Base-by-base conservation (phyloP, 2,888 invertebrate species). In the Chloromyia formosa region DNA sequence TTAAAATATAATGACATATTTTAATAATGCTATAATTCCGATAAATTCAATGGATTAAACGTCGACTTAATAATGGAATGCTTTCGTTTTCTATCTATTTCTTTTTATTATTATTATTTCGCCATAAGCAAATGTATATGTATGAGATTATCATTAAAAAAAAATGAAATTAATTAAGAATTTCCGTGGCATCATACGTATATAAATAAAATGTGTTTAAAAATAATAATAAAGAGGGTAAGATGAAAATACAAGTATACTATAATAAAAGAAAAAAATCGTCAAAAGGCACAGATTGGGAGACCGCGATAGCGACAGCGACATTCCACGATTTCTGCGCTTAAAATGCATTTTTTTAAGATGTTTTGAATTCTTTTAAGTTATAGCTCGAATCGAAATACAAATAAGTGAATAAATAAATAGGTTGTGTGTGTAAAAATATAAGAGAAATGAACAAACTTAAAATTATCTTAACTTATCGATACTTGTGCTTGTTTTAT, bases 291-390 rank as follows among this genome's bases (percentile, higher is more conserved):
- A 84, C 85, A 86, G 86, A 85, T 85, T 86, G 85, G 85, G 86
- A 84, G 82, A 85, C 85, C 85, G 85, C 85, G 85, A 84, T 85
- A 85, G 84, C 85, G 85, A 85, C 84, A 85, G 84, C 83, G 85
- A 85, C 84, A 85, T 84, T 84, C 82, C 84, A 84, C 83, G 82
- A 82, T 73, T 77, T 78, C 73, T 75, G 76, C 75, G 76, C 75
- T 68, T 49, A 35, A 49, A 45, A 49, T n/a, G n/a, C n/a, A n/a
- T 49, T 49, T 49, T 49, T n/a, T n/a, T n/a, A n/a, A n/a, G n/a
- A n/a, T 49, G 49, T 35, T 35, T 35, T 4, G 27, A 7, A 35
- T 35, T 35, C 7, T 35, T 35, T 35, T 35, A 4, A n/a, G n/a
- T n/a, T n/a, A n/a, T n/a, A n/a, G n/a, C n/a, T n/a, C n/a, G n/a